Base-by-base conservation (phyloP, 2,113 vertebrate genomes). In the Gobiocypris rarus region DNA sequence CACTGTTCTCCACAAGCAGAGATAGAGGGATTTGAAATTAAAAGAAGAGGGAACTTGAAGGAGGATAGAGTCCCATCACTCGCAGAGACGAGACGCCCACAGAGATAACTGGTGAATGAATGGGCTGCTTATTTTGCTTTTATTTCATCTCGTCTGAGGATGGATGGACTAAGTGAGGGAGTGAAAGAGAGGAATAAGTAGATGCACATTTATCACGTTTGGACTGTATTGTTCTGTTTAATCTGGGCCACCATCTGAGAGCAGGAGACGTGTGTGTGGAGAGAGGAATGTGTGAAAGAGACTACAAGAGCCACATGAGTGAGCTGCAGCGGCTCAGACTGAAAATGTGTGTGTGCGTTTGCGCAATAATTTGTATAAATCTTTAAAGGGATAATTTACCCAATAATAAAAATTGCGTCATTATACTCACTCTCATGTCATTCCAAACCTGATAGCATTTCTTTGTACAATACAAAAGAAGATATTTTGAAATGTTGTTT, bases 221-320 rank as follows among this genome's bases (percentile, higher is more conserved):
- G 97, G 95, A 97, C 96, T 95, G 95, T 95, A 97, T 98, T 98
- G 97, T 98, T 96, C 95, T 89, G 88, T 95, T 94, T 98, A 98
- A 98, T 97, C 97, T 97, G 96, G 96, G 96, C 96, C 96, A 98
- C 97, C 96, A 96, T 97, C 97, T 94, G 96, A 97, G 96, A 94
- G 92, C 93, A 90, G 90, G 82, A 73, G 94, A 95, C 95, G 94
- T 93, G 94, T 93, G 93, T 96, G 93, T 95, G 94, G 94, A 94
- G 95, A 94, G 95, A 93, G 93, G 93, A 87, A 84, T 89, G 84
- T 86, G 87, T 97, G 96, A 97, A 97, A 94, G 95, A 96, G 94
- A 94, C 94, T 95, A 91, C 94, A 94, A 87, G 96, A 96, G 96
- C 96, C 95, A 96, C 95, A 95, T 95, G 93, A 94, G 95, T 93